These are phyloP conservation scores for Lepeophtheirus nordmannii DNA, from an alignment of 2,888 invertebrate genomes.

Conservation along the genomic window DNA sequence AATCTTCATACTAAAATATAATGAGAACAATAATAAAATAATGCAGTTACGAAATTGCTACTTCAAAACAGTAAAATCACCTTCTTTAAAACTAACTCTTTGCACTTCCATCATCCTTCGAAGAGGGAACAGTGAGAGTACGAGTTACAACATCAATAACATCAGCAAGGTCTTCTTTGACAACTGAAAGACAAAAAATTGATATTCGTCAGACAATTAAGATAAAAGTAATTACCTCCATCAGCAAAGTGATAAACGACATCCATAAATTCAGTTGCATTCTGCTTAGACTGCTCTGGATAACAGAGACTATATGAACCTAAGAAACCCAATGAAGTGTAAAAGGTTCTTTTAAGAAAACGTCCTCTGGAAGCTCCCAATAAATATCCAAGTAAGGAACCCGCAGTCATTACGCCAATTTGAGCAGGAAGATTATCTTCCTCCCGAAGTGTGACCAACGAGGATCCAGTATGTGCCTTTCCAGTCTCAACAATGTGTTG, in stretches of 20 bases:
- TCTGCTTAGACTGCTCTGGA: background rate
- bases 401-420: background rate
- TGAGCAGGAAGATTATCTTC: slow-evolving; percentile 11
- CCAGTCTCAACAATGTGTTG: slow-evolving; percentile 23
- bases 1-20: too few species aligned
- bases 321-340: background rate
- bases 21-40: too few species aligned
- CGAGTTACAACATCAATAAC: background rate
- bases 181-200: background rate
- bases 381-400: background rate
- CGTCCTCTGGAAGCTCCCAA: slow-evolving; percentile 9
- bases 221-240: background rate
- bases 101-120: background rate
- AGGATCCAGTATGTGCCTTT: slow-evolving; percentile 9
- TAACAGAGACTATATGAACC: slow-evolving; percentile 7
- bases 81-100: background rate
- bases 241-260: background rate
- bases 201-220: background rate
- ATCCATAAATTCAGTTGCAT: background rate
- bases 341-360: slow-evolving; percentile 1
- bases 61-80: too few species aligned
- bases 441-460: background rate
- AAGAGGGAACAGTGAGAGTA: background rate
- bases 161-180: slow-evolving; percentile 1
- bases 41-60: too few species aligned